Percentiles rank a stretch among this genome's conserved stretches.
Conservation (phyloP, 1,140 invertebrate species). For the Drosophila auraria region DNA sequence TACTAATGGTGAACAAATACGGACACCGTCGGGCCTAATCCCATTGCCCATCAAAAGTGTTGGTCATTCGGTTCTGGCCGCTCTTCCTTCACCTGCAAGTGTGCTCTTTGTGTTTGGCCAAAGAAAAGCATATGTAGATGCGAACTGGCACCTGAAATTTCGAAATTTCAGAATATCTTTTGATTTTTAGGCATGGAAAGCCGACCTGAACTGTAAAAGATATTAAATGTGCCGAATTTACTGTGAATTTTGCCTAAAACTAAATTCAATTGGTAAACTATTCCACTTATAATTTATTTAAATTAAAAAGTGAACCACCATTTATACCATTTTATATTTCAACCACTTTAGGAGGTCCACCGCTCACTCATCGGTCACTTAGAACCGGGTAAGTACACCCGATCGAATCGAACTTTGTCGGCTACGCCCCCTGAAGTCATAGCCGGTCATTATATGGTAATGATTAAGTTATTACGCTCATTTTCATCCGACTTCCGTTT, state of each 20-base stretch:
- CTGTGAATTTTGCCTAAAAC: not conserved
- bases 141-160: not conserved
- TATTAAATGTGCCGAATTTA: not conserved
- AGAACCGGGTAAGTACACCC: conserved; percentile 26
- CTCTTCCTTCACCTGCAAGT: conserved; percentile 19
- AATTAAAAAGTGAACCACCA: too few relatives aligned
- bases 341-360: conserved; percentile 22
- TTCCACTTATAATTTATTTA: too few relatives aligned
- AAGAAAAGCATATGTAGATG: conserved; percentile 1
- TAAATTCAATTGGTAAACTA: not conserved
- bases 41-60: conserved; percentile 69
- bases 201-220: not conserved
- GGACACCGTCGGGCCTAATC: conserved; percentile 37
- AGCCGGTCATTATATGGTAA: conserved; percentile 50
- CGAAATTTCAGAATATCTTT: not conserved
- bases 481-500: conserved; percentile 54
- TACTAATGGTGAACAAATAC: conserved; percentile 84
- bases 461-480: conserved; percentile 60
- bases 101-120: not conserved
- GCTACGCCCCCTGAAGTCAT: conserved; percentile 27
- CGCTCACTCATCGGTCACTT: not conserved
- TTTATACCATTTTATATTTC: too few relatives aligned
- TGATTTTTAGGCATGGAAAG: not conserved
- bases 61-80: conserved; percentile 59
- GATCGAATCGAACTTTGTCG: conserved; percentile 43